Percentiles rank a stretch among this genome's conserved stretches.
phyloP scores from a whole-genome alignment of 2,888 invertebrate species.

The Phalera bucephala region DNA sequence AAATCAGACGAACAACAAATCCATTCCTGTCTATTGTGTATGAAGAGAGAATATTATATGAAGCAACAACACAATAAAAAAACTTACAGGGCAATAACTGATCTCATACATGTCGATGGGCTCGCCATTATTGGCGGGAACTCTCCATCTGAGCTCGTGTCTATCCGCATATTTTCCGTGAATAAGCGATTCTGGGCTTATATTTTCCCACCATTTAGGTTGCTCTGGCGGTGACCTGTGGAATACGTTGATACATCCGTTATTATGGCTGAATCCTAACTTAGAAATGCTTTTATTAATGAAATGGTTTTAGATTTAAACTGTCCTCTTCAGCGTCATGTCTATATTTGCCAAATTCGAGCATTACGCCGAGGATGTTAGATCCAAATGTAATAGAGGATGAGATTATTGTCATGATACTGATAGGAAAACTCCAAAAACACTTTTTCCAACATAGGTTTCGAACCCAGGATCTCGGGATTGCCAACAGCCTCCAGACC shows the following conservation, averaged over 20 bases:
- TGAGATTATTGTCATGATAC: no score
- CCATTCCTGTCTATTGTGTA: constrained; percentile 26
- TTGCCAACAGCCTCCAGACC: no score
- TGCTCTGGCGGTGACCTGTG: constrained; percentile 88
- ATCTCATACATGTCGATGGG: constrained; percentile 92
- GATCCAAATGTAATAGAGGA: no score
- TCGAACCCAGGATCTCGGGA: no score
- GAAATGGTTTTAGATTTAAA: no score
- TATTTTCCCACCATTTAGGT: constrained; percentile 74
- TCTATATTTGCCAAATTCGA: no score
- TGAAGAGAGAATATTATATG: constrained; percentile 16
- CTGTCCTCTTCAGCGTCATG: no score
- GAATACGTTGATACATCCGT: constrained; percentile 9
- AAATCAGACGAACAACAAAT: constrained; percentile 64
- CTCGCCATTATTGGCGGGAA: constrained; percentile 95
- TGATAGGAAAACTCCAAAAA: no score
- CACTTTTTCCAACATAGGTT: no score
- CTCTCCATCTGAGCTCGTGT: constrained; percentile 92
- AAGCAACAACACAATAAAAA: constrained; percentile 23
- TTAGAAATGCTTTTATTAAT: no score
- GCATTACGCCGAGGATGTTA: no score
- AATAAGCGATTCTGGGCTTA: constrained; percentile 69
- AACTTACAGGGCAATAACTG: constrained; percentile 89
- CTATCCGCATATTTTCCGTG: constrained; percentile 87
- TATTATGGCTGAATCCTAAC: no score